Percentiles rank a stretch among this genome's conserved stretches.
phyloP scores from a whole-genome alignment of 2,113 vertebrate genomes.

The Cheirogaleus medius region DNA sequence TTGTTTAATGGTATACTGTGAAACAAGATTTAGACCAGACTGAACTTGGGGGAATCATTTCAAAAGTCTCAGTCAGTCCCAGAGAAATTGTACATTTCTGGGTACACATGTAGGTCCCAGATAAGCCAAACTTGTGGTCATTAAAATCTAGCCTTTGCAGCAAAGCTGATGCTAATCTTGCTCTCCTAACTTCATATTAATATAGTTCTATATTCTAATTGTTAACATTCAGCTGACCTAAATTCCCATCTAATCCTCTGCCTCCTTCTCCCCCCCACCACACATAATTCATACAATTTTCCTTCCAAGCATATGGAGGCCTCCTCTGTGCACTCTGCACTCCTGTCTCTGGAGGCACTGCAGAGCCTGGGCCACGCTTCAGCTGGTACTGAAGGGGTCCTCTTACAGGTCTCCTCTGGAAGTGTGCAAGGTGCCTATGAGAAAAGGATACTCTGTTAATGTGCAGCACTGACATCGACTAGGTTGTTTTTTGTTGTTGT shows the following conservation, averaged over 20 bases:
- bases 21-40: neutral
- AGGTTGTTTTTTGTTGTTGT: neutral
- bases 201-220: neutral
- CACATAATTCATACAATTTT: neutral
- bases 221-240: neutral
- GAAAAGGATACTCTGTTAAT: neutral
- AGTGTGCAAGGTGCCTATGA: neutral
- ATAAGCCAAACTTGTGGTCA: neutral
- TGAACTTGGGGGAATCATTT: neutral
- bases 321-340: neutral
- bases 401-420: neutral
- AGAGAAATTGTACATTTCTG: neutral
- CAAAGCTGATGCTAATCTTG: neutral
- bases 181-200: neutral
- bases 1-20: constrained; percentile 23
- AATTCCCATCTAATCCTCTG: neutral
- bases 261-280: fast-evolving
- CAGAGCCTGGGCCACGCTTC: neutral
- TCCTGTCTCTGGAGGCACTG: neutral
- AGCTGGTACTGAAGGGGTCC: neutral
- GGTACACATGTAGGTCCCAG: neutral
- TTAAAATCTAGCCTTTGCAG: neutral
- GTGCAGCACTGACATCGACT: neutral
- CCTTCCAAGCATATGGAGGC: neutral
- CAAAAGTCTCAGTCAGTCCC: neutral